phyloP scores from a whole-genome alignment of 2,888 invertebrate genomes.

The Gymnosoma rotundatum region DNA sequence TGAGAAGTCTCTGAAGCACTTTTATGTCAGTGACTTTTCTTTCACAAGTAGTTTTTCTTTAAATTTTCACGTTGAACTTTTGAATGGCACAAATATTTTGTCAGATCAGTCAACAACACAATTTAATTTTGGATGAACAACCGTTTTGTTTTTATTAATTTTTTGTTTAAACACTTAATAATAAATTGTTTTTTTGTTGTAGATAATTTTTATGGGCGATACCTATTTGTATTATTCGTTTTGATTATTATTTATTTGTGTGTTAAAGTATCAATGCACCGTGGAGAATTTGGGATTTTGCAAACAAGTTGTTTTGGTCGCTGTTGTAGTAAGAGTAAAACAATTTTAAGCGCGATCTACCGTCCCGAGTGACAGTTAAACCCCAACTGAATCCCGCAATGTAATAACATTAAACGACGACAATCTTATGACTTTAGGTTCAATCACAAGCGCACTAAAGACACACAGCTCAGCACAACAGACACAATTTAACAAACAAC shows the following conservation, averaged over 20 bases:
- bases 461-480: conserved; percentile 40
- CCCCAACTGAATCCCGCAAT: conserved; percentile 83
- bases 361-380: conserved; percentile 83
- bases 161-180: conserved; percentile 31
- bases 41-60: not conserved
- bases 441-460: conserved; percentile 65
- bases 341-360: conserved; percentile 78
- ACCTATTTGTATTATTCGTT: conserved; percentile 17
- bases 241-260: conserved; percentile 17
- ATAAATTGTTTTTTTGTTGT: conserved; percentile 16
- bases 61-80: not conserved
- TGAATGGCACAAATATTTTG: conserved; percentile 6
- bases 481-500: conserved; percentile 61
- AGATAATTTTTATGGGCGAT: conserved; percentile 33
- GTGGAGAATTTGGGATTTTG: conserved; percentile 80
- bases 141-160: conserved; percentile 10
- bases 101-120: conserved; percentile 3
- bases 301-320: conserved; percentile 72
- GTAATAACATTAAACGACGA: conserved; percentile 75
- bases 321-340: conserved; percentile 67
- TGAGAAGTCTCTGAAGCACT: not conserved
- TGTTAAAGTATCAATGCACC: conserved; percentile 76
- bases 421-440: conserved; percentile 69
- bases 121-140: not conserved
- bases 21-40: not conserved